A percentile compares a stretch with the other conserved stretches of the same genome.
Conservation (phyloP, 2,888 invertebrate species). For the Agelastica alni region DNA sequence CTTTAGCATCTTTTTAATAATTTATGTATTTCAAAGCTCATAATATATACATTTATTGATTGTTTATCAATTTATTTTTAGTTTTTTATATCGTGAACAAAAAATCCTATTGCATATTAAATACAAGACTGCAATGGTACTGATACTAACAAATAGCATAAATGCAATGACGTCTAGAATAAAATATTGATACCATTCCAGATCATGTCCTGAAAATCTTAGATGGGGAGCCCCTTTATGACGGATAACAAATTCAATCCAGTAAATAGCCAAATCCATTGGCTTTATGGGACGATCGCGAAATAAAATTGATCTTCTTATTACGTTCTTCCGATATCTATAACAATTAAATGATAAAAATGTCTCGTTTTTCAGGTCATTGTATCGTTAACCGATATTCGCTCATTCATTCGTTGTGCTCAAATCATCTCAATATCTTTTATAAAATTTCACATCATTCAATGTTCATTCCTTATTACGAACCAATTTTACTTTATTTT, state of each 20-base stretch:
- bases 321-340: constrained; percentile 42
- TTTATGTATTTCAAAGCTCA: not conserved
- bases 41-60: not conserved
- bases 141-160: not conserved
- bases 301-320: constrained; percentile 40
- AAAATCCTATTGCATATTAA: not conserved
- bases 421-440: too few species aligned
- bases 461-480: too few species aligned
- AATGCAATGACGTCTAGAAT: constrained; percentile 42
- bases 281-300: constrained; percentile 45
- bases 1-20: not conserved
- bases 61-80: not conserved
- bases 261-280: constrained; percentile 44
- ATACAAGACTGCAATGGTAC: not conserved
- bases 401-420: too few species aligned
- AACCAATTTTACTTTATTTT: too few species aligned
- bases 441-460: not conserved
- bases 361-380: too few species aligned
- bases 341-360: constrained; percentile 22
- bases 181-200: constrained; percentile 44
- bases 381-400: too few species aligned
- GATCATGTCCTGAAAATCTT: constrained; percentile 38
- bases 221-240: constrained; percentile 47
- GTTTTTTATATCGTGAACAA: not conserved
- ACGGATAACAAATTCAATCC: constrained; percentile 47